Evolutionary conservation across 2,888 invertebrate species (phyloP).

Genomic region (Balanococcus diminutus): DNA sequence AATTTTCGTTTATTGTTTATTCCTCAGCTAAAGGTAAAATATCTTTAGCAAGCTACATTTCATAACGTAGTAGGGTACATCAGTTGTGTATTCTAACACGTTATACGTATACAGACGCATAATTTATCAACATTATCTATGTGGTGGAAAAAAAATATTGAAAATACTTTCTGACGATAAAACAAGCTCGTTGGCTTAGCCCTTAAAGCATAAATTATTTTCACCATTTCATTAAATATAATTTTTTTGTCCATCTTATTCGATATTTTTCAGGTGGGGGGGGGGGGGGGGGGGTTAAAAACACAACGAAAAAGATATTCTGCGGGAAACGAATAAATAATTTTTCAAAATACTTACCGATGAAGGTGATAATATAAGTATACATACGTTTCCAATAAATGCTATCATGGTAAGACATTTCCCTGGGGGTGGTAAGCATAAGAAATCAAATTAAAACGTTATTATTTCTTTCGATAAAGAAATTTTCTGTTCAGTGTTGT

Average conservation of each 20-base stretch:
- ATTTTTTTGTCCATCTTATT: neutral
- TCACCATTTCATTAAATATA: neutral
- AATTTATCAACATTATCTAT: conserved; percentile 15
- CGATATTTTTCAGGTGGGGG: neutral
- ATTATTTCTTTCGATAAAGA: conserved; percentile 29
- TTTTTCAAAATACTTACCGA: conserved; percentile 12
- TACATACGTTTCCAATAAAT: conserved; percentile 24
- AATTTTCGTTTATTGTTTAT: conserved; percentile 21
- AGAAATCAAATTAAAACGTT: conserved; percentile 43
- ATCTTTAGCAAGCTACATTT: neutral
- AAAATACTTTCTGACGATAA: neutral
- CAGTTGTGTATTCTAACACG: neutral
- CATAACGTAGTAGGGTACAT: neutral
- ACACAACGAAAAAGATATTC: neutral
- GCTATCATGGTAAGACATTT: neutral
- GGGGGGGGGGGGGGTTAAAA: neutral
- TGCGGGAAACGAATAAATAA: neutral
- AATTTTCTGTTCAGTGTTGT: conserved; percentile 13
- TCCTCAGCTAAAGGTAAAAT: neutral
- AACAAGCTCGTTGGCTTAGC: neutral
- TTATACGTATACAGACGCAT: neutral
- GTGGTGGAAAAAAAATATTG: neutral
- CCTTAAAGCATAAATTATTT: neutral
- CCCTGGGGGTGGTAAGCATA: conserved; percentile 4
- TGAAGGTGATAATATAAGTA: too few relatives aligned